Conservation (phyloP, 2,888 invertebrate genomes). For the Andrena minutula region DNA sequence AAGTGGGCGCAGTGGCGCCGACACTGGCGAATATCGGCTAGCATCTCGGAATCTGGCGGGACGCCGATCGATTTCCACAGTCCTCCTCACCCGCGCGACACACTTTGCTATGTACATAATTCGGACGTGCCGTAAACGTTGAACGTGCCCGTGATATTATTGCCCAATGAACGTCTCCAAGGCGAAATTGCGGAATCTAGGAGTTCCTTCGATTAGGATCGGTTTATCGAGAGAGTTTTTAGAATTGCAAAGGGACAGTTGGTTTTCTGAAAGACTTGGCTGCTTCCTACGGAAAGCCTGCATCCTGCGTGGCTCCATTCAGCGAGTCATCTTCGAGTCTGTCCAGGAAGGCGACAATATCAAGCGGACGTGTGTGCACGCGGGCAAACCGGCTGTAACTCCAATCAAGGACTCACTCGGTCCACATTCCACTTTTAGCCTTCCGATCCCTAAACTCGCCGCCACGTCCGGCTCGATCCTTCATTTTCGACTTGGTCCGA, state of each 20-base stretch:
- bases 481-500: conserved; percentile 13
- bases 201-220: neutral
- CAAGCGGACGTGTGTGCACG: conserved; percentile 54
- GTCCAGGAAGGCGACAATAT: conserved; percentile 56
- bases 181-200: neutral
- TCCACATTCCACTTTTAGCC: conserved; percentile 82
- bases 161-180: neutral
- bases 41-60: conserved; percentile 74
- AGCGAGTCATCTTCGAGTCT: conserved; percentile 10
- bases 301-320: conserved; percentile 13
- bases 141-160: conserved; percentile 25
- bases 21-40: conserved; percentile 67
- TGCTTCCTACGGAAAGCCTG: neutral
- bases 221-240: neutral
- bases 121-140: conserved; percentile 32
- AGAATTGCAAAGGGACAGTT: neutral
- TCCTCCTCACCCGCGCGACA: conserved; percentile 57
- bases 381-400: conserved; percentile 79
- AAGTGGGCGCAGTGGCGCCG: conserved; percentile 75
- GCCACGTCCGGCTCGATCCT: conserved; percentile 16
- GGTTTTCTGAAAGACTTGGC: neutral
- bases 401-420: conserved; percentile 82
- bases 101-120: conserved; percentile 54
- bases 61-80: conserved; percentile 79
- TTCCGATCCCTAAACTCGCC: conserved; percentile 77